Evolutionary conservation across 30 jellyfish, hydroid and myxozoan genomes (phyloP).

Genomic region (Clytia hemisphaerica): DNA sequence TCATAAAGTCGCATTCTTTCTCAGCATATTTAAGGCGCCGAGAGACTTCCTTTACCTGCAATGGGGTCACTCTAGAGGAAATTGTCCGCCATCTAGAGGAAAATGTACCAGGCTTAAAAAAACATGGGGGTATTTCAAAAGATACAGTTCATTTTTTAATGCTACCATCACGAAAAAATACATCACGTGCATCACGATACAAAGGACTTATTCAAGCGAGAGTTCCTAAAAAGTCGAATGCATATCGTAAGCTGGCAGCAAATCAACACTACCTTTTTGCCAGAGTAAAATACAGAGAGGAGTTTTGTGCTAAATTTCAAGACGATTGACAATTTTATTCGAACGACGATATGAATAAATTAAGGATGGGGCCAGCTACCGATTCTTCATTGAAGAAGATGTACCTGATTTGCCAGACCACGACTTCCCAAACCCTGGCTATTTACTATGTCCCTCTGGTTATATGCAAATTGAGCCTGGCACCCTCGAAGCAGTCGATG

Average conservation of each 20-base stretch:
- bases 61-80: slow-evolving; percentile 13
- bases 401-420: not conserved
- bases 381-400: not conserved
- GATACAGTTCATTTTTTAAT: slow-evolving; percentile 15
- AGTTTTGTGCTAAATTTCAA: slow-evolving; percentile 2
- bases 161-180: slow-evolving; percentile 13
- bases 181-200: slow-evolving; percentile 16
- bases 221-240: slow-evolving; percentile 12
- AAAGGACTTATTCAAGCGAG: slow-evolving; percentile 12
- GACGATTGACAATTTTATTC: slow-evolving; percentile 1
- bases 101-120: slow-evolving; percentile 23
- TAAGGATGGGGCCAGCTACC: slow-evolving; percentile 10
- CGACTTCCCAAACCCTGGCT: slow-evolving; percentile 11
- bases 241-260: not conserved
- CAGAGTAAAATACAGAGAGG: slow-evolving; percentile 16
- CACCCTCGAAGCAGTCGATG: too few relatives aligned
- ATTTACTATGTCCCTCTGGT: not conserved
- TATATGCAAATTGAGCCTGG: too few relatives aligned
- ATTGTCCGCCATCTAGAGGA: slow-evolving; percentile 1
- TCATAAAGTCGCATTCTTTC: slow-evolving; percentile 17
- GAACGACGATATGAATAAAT: not conserved
- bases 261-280: slow-evolving; percentile 5
- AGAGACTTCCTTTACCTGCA: slow-evolving; percentile 13
- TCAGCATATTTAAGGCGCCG: slow-evolving; percentile 11
- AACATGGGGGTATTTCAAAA: not conserved